These are phyloP conservation scores for Exaiptasia diaphana DNA, from an alignment of 64 coral and sea anemone genomes.

Conservation along the genomic window DNA sequence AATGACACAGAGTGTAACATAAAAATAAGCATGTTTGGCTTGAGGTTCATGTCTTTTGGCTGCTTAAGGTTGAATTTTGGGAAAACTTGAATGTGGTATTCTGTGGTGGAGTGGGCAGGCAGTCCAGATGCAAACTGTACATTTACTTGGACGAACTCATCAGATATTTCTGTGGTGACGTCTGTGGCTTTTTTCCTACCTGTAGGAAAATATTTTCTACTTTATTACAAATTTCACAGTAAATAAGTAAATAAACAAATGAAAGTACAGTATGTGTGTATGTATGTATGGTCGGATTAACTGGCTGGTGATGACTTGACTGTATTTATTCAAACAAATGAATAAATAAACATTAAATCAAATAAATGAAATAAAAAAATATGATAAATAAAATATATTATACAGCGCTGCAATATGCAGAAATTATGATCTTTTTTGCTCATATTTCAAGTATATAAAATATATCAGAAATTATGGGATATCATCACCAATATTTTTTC, in stretches of 20 bases:
- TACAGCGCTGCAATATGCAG: too few relatives aligned
- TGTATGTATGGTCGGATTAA: background rate
- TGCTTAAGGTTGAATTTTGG: constrained; percentile 56
- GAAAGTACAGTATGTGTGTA: background rate
- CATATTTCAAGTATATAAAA: too few relatives aligned
- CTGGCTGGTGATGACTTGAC: too few relatives aligned
- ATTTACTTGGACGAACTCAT: constrained; percentile 55
- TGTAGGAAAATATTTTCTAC: background rate
- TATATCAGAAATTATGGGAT: too few relatives aligned
- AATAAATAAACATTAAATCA: too few relatives aligned
- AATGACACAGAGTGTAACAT: constrained; percentile 53
- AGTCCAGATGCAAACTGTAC: constrained; percentile 8
- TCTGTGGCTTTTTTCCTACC: background rate
- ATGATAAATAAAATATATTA: too few relatives aligned
- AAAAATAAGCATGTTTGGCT: constrained; percentile 39
- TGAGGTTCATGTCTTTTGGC: constrained; percentile 5
- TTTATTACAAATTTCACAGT: background rate
- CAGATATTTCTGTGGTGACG: constrained; percentile 33
- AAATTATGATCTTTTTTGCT: too few relatives aligned
- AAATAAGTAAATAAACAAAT: background rate
- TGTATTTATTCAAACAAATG: too few relatives aligned
- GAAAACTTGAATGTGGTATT: constrained; percentile 55
- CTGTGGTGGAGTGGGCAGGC: constrained; percentile 2
- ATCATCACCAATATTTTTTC: too few relatives aligned
- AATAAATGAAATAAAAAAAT: too few relatives aligned